Evolutionary conservation across 1,140 invertebrate genomes (phyloP), one percentile per base, ranked within the genome.

Genomic region (Panagrolaimus sp.): DNA sequence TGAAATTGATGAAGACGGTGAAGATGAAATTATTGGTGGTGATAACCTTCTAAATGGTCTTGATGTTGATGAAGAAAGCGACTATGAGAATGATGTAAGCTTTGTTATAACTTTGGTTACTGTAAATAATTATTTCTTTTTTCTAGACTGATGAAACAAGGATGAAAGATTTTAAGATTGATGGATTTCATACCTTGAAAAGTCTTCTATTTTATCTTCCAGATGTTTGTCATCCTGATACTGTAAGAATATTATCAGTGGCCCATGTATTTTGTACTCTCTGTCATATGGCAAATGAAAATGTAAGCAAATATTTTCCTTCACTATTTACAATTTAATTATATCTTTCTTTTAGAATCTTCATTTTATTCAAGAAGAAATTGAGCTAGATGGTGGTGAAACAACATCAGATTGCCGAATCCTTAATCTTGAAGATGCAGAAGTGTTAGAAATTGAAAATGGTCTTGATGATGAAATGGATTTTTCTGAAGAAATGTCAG

Each of bases 241-340:
- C 51, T 11, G 51, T 57, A 20, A 27, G 27, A 23, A 20, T 25
- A 1, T 16, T 57, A 20, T 25, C 20, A 20, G 51, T 57, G 5
- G 20, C 20, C 1, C 51, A 27, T 57, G 51, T 57, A 20, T 57
- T 57, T 25, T 25, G 20, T 11, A 57, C 51, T 20, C 51, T 57
- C 9, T 57, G 20, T 27, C 51, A 57, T 16, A 57, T 57, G 51
- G 51, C 27, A 25, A 57, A 57, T 57, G 51, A 57, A 57, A 57
- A 57, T 57, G 51, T 57, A 57, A 57, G 51, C 4, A 11, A n/a
- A n/a, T n/a, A 1, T 53, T 57, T 57, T 23, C 8, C 31, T 4
- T 16, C 51, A 25, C n/a, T 57, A 25, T 57, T 20, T 25, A 57
- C 51, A 1, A 27, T 23, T 5, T n/a, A 8, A 20, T 57, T 4